Evolutionary conservation across 2,797 vertebrate species (phyloP), one percentile per base, ranked within the genome.

Genomic region (Huso huso): DNA sequence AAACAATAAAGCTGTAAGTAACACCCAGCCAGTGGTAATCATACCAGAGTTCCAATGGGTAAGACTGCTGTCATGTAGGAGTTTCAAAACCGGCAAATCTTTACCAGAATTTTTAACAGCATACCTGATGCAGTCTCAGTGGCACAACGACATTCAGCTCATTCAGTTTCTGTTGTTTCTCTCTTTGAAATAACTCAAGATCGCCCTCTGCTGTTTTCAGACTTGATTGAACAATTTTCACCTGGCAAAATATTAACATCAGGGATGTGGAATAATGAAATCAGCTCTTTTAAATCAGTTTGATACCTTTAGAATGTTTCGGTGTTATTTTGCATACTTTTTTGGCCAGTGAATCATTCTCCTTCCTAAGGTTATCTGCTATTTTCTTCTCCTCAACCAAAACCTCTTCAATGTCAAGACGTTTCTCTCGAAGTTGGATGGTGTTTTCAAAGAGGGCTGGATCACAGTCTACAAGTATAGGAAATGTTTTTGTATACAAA

Each of bases 71-170:
- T 37, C 23, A 37, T 37, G 23, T 23, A 23, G 23, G 23, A 23
- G 3, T 23, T 23, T 23, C 23, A 23, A 23, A 23, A 23, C 23
- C 23, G 23, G 4, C 23, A 37, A 37, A 37, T 37, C 23, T 4
- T 37, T 3, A 37, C 23, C 23, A 37, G 23, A 37, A 37, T 4
- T 37, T 37, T 37, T 37, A 37, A 37, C 23, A 37, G 62, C 11
- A 81, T 79, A 99, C 95, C 94, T 99, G 96, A 68, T 93, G 91
- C 49, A 95, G 84, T 73, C 90, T 88, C 58, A 99, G 82, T 11
- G 94, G 91, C 53, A 98, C 87, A 59, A 84, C 92, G 51, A 95
- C 89, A 12, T 93, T 79, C 4, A 98, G 78, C 9, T 95, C 88
- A 11, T 98, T 95, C 48, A 96, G 73, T 66, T 78, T 92, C 81